Evolutionary conservation across 2,797 vertebrate genomes (phyloP).

Genomic region (Coreius guichenoti): DNA sequence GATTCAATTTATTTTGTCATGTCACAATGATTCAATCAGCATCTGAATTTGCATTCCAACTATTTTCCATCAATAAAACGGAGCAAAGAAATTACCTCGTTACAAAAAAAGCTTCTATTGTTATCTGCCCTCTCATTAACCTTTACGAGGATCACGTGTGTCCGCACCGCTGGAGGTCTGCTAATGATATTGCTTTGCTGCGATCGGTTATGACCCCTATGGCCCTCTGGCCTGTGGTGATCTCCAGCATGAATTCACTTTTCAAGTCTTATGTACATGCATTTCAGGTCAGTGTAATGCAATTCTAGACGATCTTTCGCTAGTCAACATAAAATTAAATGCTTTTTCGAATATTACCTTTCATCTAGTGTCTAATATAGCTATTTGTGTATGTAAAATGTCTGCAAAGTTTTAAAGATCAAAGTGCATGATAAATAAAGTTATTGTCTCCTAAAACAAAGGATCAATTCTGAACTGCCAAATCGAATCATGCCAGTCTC

Average conservation of each 20-base stretch:
- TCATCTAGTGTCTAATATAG: too few relatives aligned
- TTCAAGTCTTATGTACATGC: neutral
- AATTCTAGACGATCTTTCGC: neutral
- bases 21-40: neutral
- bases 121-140: neutral
- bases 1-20: conserved; percentile 2
- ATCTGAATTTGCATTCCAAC: neutral
- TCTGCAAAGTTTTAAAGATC: too few relatives aligned
- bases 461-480: too few relatives aligned
- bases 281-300: neutral
- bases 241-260: neutral
- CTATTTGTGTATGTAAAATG: too few relatives aligned
- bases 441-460: too few relatives aligned
- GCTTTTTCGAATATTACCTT: neutral
- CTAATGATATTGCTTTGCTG: conserved; percentile 2
- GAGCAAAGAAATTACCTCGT: neutral
- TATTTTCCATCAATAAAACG: conserved; percentile 8
- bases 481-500: too few relatives aligned
- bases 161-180: neutral
- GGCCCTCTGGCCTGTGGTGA: neutral
- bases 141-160: conserved; percentile 17
- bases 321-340: neutral
- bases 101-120: neutral
- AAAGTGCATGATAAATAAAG: too few relatives aligned
- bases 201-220: neutral